Percentiles rank a stretch among this genome's conserved stretches.
Evolutionary conservation across 2,797 vertebrate genomes (phyloP).

Genomic region (Pangasius mekongensis): DNA sequence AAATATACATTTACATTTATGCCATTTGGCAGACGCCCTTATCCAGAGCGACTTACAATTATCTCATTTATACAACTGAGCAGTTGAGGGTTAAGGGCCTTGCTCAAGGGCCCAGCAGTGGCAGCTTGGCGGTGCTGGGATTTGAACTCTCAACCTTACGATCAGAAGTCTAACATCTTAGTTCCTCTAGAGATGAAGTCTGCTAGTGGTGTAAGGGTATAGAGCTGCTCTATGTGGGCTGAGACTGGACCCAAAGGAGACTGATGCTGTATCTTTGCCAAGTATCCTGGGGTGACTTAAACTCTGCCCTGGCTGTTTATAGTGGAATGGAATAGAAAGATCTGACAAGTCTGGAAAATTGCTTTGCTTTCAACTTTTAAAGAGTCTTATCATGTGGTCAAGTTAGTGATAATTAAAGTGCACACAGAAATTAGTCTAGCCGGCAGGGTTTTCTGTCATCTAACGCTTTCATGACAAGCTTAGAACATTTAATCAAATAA

Average conservation of each 20-base stretch:
- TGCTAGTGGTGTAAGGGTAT: constrained; percentile 37
- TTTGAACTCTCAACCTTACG: too few relatives aligned
- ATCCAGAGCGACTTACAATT: too few relatives aligned
- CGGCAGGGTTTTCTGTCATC: constrained; percentile 20
- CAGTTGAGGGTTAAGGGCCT: too few relatives aligned
- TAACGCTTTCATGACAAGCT: constrained; percentile 28
- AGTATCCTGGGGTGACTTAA: constrained; percentile 46
- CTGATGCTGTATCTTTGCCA: not conserved
- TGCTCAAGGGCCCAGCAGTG: too few relatives aligned
- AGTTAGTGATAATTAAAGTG: constrained; percentile 30
- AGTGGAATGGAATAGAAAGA: constrained; percentile 15
- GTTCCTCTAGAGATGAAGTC: constrained; percentile 52
- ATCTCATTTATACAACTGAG: too few relatives aligned
- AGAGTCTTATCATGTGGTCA: constrained; percentile 34
- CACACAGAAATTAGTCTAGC: constrained; percentile 13
- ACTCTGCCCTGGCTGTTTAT: constrained; percentile 23
- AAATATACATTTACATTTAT: not conserved
- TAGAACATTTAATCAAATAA: constrained; percentile 14
- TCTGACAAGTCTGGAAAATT: constrained; percentile 17
- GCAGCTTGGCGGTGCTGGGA: too few relatives aligned
- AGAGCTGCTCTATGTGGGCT: constrained; percentile 48
- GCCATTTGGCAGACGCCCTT: too few relatives aligned
- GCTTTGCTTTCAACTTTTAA: constrained; percentile 39
- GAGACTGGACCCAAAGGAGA: constrained; percentile 44
- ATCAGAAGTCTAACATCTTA: too few relatives aligned